Evolutionary conservation across 23 tunicate genomes (phyloP), one percentile per base, ranked within the genome.

Genomic region (Oikopleura dioica): DNA sequence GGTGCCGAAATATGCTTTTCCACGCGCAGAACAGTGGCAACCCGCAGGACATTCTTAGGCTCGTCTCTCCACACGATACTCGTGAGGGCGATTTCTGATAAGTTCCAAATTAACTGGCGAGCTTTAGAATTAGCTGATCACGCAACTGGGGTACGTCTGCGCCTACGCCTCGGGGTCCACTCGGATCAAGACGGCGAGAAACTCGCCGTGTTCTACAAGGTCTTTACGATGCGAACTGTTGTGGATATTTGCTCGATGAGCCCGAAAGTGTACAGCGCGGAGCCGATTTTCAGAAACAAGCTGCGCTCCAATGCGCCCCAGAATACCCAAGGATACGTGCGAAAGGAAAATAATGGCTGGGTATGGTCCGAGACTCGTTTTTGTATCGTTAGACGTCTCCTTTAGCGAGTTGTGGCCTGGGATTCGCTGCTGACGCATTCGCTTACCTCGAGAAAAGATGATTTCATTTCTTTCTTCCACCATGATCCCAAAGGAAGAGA

Each of bases 191-290:
- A 63, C 29, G 72, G 72, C 33, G 72, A 63, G 26, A 63, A 63
- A 28, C 72, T 63, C 29, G 72, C 72, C 29, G 26, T 63, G 5
- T 63, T 63, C 26, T 63, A 63, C 26, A 63, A 63, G 26, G 26
- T 63, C 2, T 63, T 63, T 28, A 63, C 72, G 2, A 63, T 63
- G 2, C 29, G 72, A 63, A 2, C 72, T 63, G 72, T 63, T 16
- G 26, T 63, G 4, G 99, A 94, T 75, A 76, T 94, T 80, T 86
- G 99, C 37, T 83, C 99, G 0, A 81, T 83, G 75, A 94, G 99
- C 44, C 96, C 96, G 1, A 89, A 89, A 69, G 96, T 84, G 75
- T 89, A 89, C 80, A 89, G n/a, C n/a, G n/a, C n/a, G n/a, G n/a
- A n/a, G n/a, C n/a, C n/a, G n/a, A n/a, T n/a, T n/a, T n/a, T n/a